Evolutionary conservation across 2,888 invertebrate species (phyloP).

Genomic region (Cephus pulcher): DNA sequence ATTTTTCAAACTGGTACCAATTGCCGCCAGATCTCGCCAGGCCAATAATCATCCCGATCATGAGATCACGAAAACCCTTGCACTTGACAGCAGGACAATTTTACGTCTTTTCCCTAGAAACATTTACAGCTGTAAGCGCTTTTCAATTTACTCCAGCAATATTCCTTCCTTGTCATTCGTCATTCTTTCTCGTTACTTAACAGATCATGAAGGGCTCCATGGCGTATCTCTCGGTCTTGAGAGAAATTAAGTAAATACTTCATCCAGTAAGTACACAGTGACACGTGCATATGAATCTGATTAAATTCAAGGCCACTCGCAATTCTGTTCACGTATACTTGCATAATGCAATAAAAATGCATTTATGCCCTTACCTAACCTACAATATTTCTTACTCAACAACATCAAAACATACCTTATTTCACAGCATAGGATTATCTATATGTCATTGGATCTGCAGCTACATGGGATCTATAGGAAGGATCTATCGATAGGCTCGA

Average conservation of each 20-base stretch:
- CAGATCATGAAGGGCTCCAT: constrained; percentile 37
- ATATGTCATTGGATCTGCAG: background rate
- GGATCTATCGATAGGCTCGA: background rate
- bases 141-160: background rate
- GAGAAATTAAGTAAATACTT: constrained; percentile 19
- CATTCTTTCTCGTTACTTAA: background rate
- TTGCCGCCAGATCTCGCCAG: background rate
- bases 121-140: background rate
- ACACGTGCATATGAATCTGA: background rate
- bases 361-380: background rate
- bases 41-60: background rate
- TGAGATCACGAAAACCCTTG: background rate
- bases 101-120: background rate
- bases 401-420: background rate
- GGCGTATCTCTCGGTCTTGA: constrained; percentile 37
- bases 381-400: background rate
- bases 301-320: background rate
- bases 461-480: background rate
- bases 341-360: background rate
- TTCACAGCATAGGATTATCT: background rate
- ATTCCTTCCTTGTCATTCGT: background rate
- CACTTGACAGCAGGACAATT: background rate
- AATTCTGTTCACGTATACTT: background rate
- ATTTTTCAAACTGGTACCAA: background rate
- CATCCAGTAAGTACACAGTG: background rate